Base-by-base conservation (phyloP, 2,888 invertebrate genomes). In the Smittia sp. region DNA sequence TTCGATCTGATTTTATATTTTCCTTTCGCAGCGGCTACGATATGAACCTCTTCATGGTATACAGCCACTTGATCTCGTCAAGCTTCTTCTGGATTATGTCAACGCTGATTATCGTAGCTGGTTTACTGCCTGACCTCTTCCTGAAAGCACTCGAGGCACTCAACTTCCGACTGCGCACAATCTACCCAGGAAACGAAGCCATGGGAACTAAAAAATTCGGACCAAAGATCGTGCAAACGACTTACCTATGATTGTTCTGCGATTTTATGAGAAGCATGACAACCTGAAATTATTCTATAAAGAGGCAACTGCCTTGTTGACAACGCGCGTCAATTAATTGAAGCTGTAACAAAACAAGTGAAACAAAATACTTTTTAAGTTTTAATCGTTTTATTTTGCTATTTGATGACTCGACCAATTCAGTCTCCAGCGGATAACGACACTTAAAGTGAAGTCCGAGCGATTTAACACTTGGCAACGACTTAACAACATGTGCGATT, bases 31-130 rank as follows among this genome's bases (percentile, higher is more conserved):
- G 85, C 27, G 79, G 78, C 38, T 83, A 82, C 76, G 84, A 88
- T 75, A 84, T 83, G 9, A 82, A 85, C 74, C 85, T 89, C 11
- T 82, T 86, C 0, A 86, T 86, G 76, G 87, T 89, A 0, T 90
- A 88, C 78, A 84, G 83, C 0, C 83, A 85, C 15, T 81, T 90
- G n/a, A 74, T 89, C n/a, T 75, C 78, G 0, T 86, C 89, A 0
- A 79, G 85, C 0, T 79, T 85, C 0, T 87, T 89, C 77, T 89
- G 88, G 86, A 76, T 88, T n/a, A 78, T 87, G 15, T 85, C 87
- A 54, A 4, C 86, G 0, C 18, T 86, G 0, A 80, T 85, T 0
- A 78, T 85, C 0, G 79, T 85, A 0, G 80, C 85, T 0, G 83
- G 86, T 25, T 79, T 90, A 11, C 76, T 85, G 54, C 90, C 90